A percentile compares a stretch with the other conserved stretches of the same genome.
Evolutionary conservation across 2,797 vertebrate species (phyloP).

Genomic region (Spatula versicolor): DNA sequence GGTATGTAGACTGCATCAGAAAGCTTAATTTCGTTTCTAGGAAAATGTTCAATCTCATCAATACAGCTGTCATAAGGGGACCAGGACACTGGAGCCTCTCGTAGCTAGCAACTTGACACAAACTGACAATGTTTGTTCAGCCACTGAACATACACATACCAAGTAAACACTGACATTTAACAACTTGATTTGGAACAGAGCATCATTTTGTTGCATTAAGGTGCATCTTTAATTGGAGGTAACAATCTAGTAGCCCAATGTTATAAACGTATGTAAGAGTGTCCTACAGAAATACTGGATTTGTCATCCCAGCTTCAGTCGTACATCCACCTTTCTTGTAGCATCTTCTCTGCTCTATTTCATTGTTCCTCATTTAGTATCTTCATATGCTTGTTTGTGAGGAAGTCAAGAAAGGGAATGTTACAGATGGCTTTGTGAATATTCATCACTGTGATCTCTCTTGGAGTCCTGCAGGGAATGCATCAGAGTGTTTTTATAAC

Average conservation of each 20-base stretch:
- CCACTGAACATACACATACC: slow-evolving; percentile 44
- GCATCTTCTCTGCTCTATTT: slow-evolving; percentile 53
- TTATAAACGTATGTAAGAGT: slow-evolving; percentile 1
- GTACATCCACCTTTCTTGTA: slow-evolving; percentile 44
- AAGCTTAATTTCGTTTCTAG: not conserved
- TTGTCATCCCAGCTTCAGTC: slow-evolving; percentile 29
- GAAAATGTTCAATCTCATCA: not conserved
- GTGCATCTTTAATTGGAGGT: slow-evolving; percentile 65
- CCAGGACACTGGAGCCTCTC: not conserved
- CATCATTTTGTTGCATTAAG: slow-evolving; percentile 48
- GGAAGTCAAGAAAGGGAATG: slow-evolving; percentile 95
- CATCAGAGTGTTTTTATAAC: slow-evolving; percentile 48
- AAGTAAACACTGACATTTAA: slow-evolving; percentile 67
- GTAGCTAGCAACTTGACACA: not conserved
- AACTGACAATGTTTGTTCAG: slow-evolving; percentile 42
- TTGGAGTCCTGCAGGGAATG: slow-evolving; percentile 85
- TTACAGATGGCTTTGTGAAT: slow-evolving; percentile 93
- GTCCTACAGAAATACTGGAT: slow-evolving; percentile 48
- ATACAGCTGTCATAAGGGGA: not conserved
- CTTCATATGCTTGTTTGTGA: slow-evolving; percentile 96
- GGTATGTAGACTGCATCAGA: not conserved
- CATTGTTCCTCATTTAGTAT: slow-evolving; percentile 85
- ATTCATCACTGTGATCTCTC: slow-evolving; percentile 93
- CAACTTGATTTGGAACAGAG: slow-evolving; percentile 55
- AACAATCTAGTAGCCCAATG: slow-evolving; percentile 48